Conservation (phyloP, 2,888 invertebrate genomes). For the Agriotes lineatus region DNA sequence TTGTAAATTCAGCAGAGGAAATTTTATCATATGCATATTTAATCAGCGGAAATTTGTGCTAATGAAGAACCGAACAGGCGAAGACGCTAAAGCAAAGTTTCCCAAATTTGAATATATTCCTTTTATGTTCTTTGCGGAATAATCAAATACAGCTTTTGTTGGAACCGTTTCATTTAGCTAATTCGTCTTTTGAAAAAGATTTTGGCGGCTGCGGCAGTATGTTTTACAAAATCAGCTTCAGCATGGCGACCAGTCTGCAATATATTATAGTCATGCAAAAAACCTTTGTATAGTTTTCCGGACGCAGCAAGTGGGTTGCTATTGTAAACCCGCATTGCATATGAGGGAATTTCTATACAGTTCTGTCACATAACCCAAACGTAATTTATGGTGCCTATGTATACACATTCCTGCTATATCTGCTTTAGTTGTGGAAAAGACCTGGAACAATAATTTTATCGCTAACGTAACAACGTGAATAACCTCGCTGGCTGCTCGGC, state of each 20-base stretch:
- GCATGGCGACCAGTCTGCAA: not conserved
- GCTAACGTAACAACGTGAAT: constrained; percentile 3
- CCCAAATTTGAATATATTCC: too few relatives aligned
- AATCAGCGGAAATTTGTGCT: too few relatives aligned
- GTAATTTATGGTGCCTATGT: not conserved
- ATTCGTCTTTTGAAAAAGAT: too few relatives aligned
- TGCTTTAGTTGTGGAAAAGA: not conserved
- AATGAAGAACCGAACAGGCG: too few relatives aligned
- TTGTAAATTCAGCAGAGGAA: too few relatives aligned
- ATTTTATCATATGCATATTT: too few relatives aligned
- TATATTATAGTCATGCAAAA: not conserved
- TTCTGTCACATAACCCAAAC: not conserved
- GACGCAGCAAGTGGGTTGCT: not conserved
- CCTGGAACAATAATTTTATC: constrained; percentile 10
- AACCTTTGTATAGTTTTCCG: not conserved
- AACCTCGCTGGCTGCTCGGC: not conserved
- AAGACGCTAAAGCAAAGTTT: too few relatives aligned
- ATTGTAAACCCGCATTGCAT: not conserved
- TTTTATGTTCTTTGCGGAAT: too few relatives aligned
- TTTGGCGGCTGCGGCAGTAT: not conserved
- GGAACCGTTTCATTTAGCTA: too few relatives aligned
- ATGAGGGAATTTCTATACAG: constrained; percentile 1
- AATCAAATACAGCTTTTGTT: too few relatives aligned
- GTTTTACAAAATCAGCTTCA: not conserved
- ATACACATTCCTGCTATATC: not conserved